Percentiles rank a stretch among this genome's conserved stretches.
phyloP scores from a whole-genome alignment of 2,888 invertebrate species.

The Drosophila demipolita region DNA sequence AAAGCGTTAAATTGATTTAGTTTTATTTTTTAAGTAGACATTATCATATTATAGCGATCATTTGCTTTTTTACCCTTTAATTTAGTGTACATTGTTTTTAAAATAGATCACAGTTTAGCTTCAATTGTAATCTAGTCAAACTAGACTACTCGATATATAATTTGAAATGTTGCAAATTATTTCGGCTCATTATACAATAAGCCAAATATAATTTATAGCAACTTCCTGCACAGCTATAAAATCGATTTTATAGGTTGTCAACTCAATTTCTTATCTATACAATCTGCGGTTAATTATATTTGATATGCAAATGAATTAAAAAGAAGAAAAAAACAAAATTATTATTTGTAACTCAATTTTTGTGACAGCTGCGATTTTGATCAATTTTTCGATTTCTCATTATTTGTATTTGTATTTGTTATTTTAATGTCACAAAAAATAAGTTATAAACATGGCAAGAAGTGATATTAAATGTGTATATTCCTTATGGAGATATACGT shows the following conservation, averaged over 20 bases:
- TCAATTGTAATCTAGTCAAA: background rate
- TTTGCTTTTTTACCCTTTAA: background rate
- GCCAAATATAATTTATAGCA: background rate
- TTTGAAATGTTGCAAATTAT: background rate
- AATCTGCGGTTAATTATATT: background rate
- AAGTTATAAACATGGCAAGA: background rate
- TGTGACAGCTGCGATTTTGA: background rate
- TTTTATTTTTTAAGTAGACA: background rate
- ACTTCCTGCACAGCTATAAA: background rate
- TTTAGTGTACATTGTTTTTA: too few relatives aligned
- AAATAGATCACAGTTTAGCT: background rate
- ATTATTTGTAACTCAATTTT: background rate
- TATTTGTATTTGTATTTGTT: too few relatives aligned
- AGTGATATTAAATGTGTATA: background rate
- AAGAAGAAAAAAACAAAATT: background rate
- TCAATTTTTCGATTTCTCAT: background rate
- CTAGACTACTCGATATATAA: background rate
- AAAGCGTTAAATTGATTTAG: background rate
- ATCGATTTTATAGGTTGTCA: background rate
- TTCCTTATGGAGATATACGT: background rate
- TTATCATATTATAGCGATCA: background rate
- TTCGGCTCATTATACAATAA: background rate
- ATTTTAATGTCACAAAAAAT: background rate
- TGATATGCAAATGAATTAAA: background rate
- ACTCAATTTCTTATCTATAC: background rate